A percentile compares a stretch with the other conserved stretches of the same genome.
phyloP scores from a whole-genome alignment of 2,113 vertebrate genomes.

The cat (Felis catus) region F.catus_Fca126_mat1.0 CM031415.1:173765501-173766000 shows the following conservation, averaged over 20 bases:
- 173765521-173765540: background rate
- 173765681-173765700: background rate
- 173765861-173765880: background rate
- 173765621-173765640: background rate
- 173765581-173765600: background rate
- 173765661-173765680: background rate
- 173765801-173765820: background rate
- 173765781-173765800: background rate
- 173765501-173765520: background rate
- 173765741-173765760: background rate
- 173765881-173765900: background rate
- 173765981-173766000: background rate
- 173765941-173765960: background rate
- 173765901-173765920: background rate
- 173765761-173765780: background rate
- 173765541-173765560: background rate
- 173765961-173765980: background rate
- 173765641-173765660: background rate
- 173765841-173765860: background rate
- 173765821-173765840: background rate
- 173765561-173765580: background rate
- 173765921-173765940: background rate
- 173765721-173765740: background rate
- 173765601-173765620: background rate
- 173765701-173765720: background rate